Evolutionary conservation across 1,140 invertebrate species (phyloP).

Genomic region (Brachionus manjavacas): DNA sequence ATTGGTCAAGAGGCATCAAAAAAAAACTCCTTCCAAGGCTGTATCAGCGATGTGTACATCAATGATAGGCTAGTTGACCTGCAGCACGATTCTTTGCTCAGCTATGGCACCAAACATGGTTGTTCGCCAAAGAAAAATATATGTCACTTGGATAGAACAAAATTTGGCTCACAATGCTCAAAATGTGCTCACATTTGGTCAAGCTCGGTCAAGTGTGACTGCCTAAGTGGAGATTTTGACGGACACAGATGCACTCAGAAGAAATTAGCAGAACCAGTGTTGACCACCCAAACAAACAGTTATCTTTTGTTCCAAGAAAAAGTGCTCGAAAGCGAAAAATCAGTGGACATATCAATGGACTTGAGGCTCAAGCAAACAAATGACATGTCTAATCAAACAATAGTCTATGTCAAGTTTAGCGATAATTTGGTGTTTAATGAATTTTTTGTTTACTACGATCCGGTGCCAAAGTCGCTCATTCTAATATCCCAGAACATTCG

Average conservation of each 20-base stretch:
- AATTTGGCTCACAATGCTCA: constrained; percentile 47
- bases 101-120: constrained; percentile 78
- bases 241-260: not conserved
- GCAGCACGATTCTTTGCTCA: constrained; percentile 74
- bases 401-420: not conserved
- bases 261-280: not conserved
- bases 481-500: not conserved
- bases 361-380: not conserved
- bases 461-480: not conserved
- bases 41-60: constrained; percentile 80
- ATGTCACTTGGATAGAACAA: constrained; percentile 75
- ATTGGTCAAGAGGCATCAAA: constrained; percentile 69
- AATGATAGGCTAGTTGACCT: constrained; percentile 82
- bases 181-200: constrained; percentile 57
- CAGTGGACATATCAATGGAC: not conserved
- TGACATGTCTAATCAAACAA: not conserved
- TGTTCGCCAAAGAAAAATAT: constrained; percentile 77
- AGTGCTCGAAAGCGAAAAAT: not conserved
- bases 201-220: constrained; percentile 5
- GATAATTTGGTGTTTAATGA: constrained; percentile 3
- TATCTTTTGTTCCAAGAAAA: constrained; percentile 24
- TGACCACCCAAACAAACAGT: not conserved
- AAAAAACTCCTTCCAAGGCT: constrained; percentile 80
- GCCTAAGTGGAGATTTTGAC: not conserved
- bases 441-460: not conserved